These are phyloP conservation scores for Drosophila macrospina DNA, from an alignment of 2,888 invertebrate genomes.

Conservation along the genomic window DNA sequence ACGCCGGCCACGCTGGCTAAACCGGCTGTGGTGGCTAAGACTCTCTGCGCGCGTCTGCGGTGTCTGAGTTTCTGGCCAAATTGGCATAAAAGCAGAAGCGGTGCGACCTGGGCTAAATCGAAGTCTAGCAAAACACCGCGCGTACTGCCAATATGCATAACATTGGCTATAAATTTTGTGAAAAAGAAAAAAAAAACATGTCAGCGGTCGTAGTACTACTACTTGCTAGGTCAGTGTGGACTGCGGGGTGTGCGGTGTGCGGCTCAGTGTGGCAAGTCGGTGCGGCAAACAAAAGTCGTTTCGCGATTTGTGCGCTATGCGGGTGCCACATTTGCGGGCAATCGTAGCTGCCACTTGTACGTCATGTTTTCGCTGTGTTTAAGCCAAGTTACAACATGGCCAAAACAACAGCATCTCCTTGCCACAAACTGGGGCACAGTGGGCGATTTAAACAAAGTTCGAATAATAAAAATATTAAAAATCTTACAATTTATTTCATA, in stretches of 20 bases:
- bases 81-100: conserved; percentile 75
- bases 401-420: conserved; percentile 31
- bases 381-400: conserved; percentile 48
- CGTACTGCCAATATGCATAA: conserved; percentile 72
- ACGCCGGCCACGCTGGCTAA: conserved; percentile 44
- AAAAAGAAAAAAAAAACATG: conserved; percentile 61
- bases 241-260: not conserved
- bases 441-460: conserved; percentile 3
- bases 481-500: too few relatives aligned
- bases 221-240: conserved; percentile 1
- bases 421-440: conserved; percentile 36
- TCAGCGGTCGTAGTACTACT: conserved; percentile 49
- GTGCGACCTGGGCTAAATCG: conserved; percentile 68
- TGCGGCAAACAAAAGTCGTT: conserved; percentile 42
- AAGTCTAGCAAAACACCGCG: conserved; percentile 46
- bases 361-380: conserved; percentile 69
- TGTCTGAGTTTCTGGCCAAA: conserved; percentile 16
- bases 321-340: conserved; percentile 54
- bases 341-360: conserved; percentile 57
- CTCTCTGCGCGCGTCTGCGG: conserved; percentile 10
- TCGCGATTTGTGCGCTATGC: conserved; percentile 64
- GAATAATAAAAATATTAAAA: not conserved
- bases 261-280: not conserved
- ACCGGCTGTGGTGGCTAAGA: conserved; percentile 35
- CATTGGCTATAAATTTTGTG: conserved; percentile 76